Base-by-base conservation (phyloP, 1,140 invertebrate genomes). In the Dendrolimus punctatus region DNA sequence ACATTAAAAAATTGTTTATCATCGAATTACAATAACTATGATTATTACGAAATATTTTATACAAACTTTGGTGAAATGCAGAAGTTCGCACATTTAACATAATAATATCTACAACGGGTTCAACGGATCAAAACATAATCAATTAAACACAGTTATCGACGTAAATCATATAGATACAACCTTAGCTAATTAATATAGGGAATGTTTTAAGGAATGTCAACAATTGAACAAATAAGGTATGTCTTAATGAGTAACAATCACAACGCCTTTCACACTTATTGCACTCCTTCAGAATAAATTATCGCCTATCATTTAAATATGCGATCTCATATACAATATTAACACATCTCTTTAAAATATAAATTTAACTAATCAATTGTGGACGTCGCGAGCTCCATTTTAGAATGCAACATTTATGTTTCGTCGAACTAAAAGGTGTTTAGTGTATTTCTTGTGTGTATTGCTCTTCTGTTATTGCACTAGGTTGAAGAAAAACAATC, bases 61-160 rank as follows among this genome's bases (percentile, higher is more conserved):
- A 86, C 83, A 86, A 86, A 86, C 83, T 86, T 86, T 86, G 83
- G 83, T 86, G 80, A 82, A 77, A 80, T 80, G 77, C 80, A 76
- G 68, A 79, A 76, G 72, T 83, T 81, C 73, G 76, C 73, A 76
- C 74, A 64, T 79, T 60, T 73, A 78, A 80, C 62, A 68, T 64
- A 23, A 70, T 71, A 73, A 72, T 73, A 80, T 76, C 71, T 81
- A 81, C 71, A 78, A 60, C 39, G 36, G 39, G 9, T 45, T 51
- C 39, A 51, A 51, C 42, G 39, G 23, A 23, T 23, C 40, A 51
- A 48, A 38, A 48, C 43, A 45, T n/a, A 10, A 45, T n/a, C 23
- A 10, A 9, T 45, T 45, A 45, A 45, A 45, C 23, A 23, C 23
- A 23, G 23, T 23, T 23, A 23, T 23, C 23, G 23, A 23, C 23